Evolutionary conservation across 2,113 vertebrate genomes (phyloP), one percentile per base, ranked within the genome.

Genomic region (Lota lota): DNA sequence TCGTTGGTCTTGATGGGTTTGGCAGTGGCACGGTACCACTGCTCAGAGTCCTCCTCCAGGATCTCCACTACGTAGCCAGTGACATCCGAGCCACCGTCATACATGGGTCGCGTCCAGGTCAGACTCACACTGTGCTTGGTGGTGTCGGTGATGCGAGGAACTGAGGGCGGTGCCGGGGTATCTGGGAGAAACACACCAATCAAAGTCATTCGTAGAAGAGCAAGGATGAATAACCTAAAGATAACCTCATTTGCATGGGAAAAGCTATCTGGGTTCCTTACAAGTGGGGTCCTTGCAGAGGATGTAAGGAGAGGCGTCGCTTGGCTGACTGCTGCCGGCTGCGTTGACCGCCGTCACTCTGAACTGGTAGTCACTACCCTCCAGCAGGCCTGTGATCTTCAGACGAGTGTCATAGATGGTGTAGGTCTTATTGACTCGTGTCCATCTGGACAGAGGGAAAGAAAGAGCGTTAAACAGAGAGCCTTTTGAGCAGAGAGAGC

Each of bases 321-420:
- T 99, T 28, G 97, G 96, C 64, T 95, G 93, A 54, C 97, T 97
- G 84, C 95, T 94, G 57, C 97, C 97, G 77, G 97, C 97, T 57
- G 94, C 91, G 10, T 99, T 99, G 61, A 95, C 93, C 6, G 97
- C 97, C 0, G 95, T 94, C 77, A 99, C 94, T 70, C 97, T 95
- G 93, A 99, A 99, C 84, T 95, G 96, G 87, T 99, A 99, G 70
- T 98, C 96, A 66, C 95, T 89, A 22, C 95, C 95, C 85, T 99
- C 97, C 87, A 98, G 85, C 19, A 99, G 92, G 73, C 92, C 86
- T 0, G 94, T 93, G 82, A 99, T 94, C 88, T 99, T 99, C 70
- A 99, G 88, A 72, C 97, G 95, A 24, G 94, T 99, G 70, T 99
- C 97, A 67, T 99, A 99, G 75, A 99, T 90, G 53, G 93, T 95